phyloP scores from a whole-genome alignment of 1,140 invertebrate genomes.

The Metopolophium dirhodum region DNA sequence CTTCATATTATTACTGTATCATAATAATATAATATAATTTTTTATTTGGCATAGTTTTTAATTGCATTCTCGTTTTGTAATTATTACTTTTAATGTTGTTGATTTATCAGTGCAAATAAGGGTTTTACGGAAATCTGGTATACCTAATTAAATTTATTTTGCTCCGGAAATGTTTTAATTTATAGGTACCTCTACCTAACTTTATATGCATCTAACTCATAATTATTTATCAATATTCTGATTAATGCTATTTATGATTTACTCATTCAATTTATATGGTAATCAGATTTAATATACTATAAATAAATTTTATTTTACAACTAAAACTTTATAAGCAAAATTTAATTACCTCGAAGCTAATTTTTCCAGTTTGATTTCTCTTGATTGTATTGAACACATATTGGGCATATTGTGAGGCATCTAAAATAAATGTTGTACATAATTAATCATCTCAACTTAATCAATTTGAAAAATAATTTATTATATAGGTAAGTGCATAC shows the following conservation, averaged over 20 bases:
- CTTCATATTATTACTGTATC: not conserved
- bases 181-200: not conserved
- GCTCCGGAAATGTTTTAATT: not conserved
- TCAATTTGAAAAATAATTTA: not conserved
- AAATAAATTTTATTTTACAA: not conserved
- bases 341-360: constrained; percentile 84
- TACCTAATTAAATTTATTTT: not conserved
- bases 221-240: not conserved
- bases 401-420: constrained; percentile 88
- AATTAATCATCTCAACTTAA: not conserved
- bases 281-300: not conserved
- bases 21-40: not conserved
- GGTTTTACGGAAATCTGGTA: not conserved
- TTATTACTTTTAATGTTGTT: not conserved
- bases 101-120: not conserved
- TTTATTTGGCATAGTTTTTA: not conserved
- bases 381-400: constrained; percentile 94
- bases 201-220: not conserved
- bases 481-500: not conserved
- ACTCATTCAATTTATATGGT: not conserved
- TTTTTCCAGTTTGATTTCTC: constrained; percentile 82
- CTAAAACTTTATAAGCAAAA: not conserved
- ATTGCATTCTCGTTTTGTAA: not conserved
- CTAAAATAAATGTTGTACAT: constrained; percentile 67
- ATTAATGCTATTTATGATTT: not conserved